Conservation (phyloP, 2,888 invertebrate genomes). For the Argyresthia goedartella region DNA sequence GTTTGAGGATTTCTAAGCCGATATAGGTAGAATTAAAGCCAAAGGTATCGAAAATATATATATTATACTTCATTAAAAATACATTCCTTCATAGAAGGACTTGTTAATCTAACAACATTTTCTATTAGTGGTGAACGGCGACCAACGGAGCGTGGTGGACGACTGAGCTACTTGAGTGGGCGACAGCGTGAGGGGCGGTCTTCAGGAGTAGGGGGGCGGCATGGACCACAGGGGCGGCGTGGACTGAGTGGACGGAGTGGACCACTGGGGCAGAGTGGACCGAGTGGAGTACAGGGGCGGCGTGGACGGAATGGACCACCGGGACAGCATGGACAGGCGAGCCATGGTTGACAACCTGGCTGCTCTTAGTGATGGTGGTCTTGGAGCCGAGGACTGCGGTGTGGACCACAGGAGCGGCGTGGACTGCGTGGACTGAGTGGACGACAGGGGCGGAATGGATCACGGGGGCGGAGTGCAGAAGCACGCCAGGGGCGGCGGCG, state of each 20-base stretch:
- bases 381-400: slow-evolving; percentile 29
- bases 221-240: slow-evolving; percentile 28
- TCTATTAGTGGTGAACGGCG: slow-evolving; percentile 41
- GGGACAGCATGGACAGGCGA: slow-evolving; percentile 40
- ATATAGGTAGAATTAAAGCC: slow-evolving; percentile 4
- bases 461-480: slow-evolving; percentile 42
- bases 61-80: neutral
- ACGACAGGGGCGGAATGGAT: slow-evolving; percentile 38
- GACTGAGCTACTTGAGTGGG: slow-evolving; percentile 54
- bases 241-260: slow-evolving; percentile 31
- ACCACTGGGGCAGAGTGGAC: slow-evolving; percentile 14
- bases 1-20: no score
- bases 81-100: slow-evolving; percentile 4
- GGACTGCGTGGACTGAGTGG: slow-evolving; percentile 42
- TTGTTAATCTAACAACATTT: neutral
- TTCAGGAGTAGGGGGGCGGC: slow-evolving; percentile 29
- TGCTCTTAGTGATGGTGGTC: slow-evolving; percentile 60
- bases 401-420: slow-evolving; percentile 42
- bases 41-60: no score
- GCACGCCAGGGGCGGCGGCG: slow-evolving; percentile 55
- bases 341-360: slow-evolving; percentile 59
- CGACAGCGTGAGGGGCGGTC: slow-evolving; percentile 35
- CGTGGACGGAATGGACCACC: slow-evolving; percentile 31
- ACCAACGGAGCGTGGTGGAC: slow-evolving; percentile 43
- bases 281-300: slow-evolving; percentile 19